Evolutionary conservation across 2,888 invertebrate genomes (phyloP).

Genomic region (Parnassius mnemosyne): DNA sequence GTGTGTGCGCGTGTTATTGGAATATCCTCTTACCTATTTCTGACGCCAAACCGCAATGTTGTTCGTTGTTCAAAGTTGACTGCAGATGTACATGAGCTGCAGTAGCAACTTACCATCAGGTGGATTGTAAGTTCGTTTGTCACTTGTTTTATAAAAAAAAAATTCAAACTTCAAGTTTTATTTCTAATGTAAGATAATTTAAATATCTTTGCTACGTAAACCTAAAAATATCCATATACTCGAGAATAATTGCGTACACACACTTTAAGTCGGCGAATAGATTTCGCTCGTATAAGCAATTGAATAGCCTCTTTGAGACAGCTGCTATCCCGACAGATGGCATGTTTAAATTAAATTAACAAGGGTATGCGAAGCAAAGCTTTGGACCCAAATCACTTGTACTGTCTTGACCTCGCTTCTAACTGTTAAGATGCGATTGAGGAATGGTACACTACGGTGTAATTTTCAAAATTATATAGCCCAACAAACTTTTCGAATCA

Average conservation of each 20-base stretch:
- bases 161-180: too few relatives aligned
- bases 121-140: too few relatives aligned
- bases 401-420: constrained; percentile 35
- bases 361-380: constrained; percentile 53
- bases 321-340: constrained; percentile 53
- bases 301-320: constrained; percentile 54
- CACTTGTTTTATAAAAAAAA: too few relatives aligned
- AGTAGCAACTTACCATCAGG: too few relatives aligned
- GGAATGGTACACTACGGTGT: constrained; percentile 27
- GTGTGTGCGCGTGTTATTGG: too few relatives aligned
- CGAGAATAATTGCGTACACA: constrained; percentile 11
- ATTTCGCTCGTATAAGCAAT: constrained; percentile 43
- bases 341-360: constrained; percentile 71
- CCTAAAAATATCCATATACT: background rate
- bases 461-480: constrained; percentile 20
- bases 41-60: too few relatives aligned
- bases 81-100: too few relatives aligned
- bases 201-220: background rate
- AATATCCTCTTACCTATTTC: too few relatives aligned
- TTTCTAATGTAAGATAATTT: too few relatives aligned
- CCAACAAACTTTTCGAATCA: background rate
- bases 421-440: constrained; percentile 30
- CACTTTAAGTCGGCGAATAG: constrained; percentile 13
- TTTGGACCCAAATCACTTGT: constrained; percentile 53
- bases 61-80: too few relatives aligned